Base-by-base conservation (phyloP, 2,888 invertebrate genomes). In the Tetanocera ferruginea region DNA sequence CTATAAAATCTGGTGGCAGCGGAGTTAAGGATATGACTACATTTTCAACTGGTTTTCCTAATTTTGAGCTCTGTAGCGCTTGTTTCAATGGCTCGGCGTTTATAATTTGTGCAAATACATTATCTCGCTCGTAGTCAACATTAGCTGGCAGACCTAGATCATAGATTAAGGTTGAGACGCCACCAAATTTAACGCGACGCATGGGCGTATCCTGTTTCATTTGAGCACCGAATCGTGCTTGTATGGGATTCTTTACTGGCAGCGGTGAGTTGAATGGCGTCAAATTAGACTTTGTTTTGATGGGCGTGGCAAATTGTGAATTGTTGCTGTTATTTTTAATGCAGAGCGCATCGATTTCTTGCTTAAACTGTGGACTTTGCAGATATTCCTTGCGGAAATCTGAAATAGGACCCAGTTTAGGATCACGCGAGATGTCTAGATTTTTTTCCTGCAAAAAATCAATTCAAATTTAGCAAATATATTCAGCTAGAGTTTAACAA, bases 331-430 rank as follows among this genome's bases (percentile, higher is more conserved):
- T 76, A 67, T 62, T 62, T 76, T 69, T 78, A 0, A 83, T 79
- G n/a, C 85, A 83, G 80, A 92, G 91, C 76, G 91, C 91, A 79
- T 90, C 91, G 0, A 91, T 91, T 85, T 92, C 92, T 0, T 91
- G 91, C 81, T 90, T 91, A 71, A 92, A 92, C 81, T 91, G 91
- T 43, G 91, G 90, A 84, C 92, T 92, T 37, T 86, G 89, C 62
- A 91, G 89, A 82, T 91, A 93, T 80, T 93, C 92, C n/a, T 91
- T 91, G 43, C 92, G 90, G 83, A 93, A 92, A 19, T 91, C 90
- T 72, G 91, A 90, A 23, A 93, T 92, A 0, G 93, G 92, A 62
- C 91, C 91, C 49, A 93, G 84, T 79, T 92, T 91, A 0, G 92
- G 91, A 85, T 93, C 93, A 80, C 91, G 90, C 2, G 90, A 87